Percentiles rank a stretch among this genome's conserved stretches.
These are phyloP conservation scores for Pipra filicauda DNA, from an alignment of 2,113 vertebrate genomes.

Conservation along the genomic window DNA sequence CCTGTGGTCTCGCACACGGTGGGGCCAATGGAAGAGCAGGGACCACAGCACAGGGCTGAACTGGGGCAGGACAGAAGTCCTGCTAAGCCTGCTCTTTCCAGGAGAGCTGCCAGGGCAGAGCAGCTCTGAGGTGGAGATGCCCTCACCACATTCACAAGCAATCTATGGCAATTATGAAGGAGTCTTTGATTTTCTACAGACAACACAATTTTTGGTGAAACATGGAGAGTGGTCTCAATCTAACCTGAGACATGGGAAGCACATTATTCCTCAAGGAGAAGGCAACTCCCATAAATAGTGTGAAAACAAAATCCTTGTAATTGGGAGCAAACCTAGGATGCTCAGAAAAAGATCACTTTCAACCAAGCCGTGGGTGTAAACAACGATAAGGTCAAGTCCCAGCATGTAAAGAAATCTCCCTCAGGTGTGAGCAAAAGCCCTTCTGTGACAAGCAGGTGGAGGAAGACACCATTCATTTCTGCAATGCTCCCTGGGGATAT, in stretches of 20 bases:
- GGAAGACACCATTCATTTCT: neutral
- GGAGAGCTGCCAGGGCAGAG: neutral
- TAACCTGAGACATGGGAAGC: neutral
- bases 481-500: neutral
- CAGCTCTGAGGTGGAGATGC: neutral
- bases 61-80: neutral
- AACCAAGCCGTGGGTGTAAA: neutral
- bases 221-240: neutral
- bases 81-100: neutral
- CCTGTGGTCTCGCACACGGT: fast-evolving
- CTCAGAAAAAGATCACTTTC: neutral
- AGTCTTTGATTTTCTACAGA: neutral
- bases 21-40: neutral
- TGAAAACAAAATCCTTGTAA: neutral
- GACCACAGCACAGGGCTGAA: fast-evolving
- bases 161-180: neutral
- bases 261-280: neutral
- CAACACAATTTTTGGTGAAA: neutral
- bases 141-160: neutral
- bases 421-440: neutral
- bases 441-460: neutral
- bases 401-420: neutral
- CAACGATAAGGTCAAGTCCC: neutral
- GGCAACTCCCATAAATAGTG: neutral
- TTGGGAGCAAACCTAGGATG: neutral